Base-by-base conservation (phyloP, 2,888 invertebrate species). In the Embidobia sp. region DNA sequence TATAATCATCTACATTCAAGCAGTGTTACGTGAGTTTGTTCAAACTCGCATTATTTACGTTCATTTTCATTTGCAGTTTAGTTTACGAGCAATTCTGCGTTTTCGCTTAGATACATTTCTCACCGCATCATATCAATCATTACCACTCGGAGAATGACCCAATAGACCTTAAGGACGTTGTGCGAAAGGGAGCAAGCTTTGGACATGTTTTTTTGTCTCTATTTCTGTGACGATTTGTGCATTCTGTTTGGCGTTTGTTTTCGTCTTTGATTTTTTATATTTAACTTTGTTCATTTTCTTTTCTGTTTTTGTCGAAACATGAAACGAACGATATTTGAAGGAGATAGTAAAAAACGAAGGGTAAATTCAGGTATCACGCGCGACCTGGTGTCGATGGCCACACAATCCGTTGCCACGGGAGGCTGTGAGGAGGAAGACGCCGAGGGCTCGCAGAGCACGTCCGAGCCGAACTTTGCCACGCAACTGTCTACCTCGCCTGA, bases 401-500 rank as follows among this genome's bases (percentile, higher is more conserved):
- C 86, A 81, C 88, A 87, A 81, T 87, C 88, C 78, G 85, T 84
- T 84, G 87, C 84, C 79, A 79, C 86, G 79, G 85, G 82, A 81
- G 87, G 87, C 83, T 88, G 87, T 73, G 85, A 85, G 82, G 86
- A 88, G 77, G 88, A 89, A 78, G 88, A 89, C 73, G 87, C 86
- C 78, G 87, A 89, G 73, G 86, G 87, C 79, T 88, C 86, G 48
- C 89, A 88, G 75, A 86, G 86, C 77, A 85, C 86, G 76, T 85
- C 85, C 57, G 89, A 89, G 77, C 84, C 86, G 26, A 88, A 85
- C 84, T 91, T 87, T 84, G 77, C 81, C 53, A 85, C 86, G 80
- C 88, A 89, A 67, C 90, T 90, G 44, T 86, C 91, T 82, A 86
- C 90, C 78, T 90, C 91, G 85, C 90, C 92, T 86, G 87, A 91